Percentiles rank a stretch among this genome's conserved stretches.
These are phyloP conservation scores for Morelia viridis DNA, from an alignment of 2,797 vertebrate genomes.

Conservation along the genomic window DNA sequence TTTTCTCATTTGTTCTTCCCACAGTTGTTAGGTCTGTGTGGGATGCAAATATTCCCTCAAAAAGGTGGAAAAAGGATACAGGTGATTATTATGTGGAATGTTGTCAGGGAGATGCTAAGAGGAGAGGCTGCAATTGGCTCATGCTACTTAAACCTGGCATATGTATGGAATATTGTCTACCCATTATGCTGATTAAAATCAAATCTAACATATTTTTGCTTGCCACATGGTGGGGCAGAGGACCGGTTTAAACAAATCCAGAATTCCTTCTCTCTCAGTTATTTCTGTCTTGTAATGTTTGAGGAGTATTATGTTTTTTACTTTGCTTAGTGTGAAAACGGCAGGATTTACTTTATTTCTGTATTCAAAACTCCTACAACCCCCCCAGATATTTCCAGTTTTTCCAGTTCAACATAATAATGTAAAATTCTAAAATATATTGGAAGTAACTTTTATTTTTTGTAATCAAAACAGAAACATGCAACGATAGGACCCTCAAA, in stretches of 20 bases:
- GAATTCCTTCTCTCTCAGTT: not conserved
- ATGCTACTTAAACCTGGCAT: not conserved
- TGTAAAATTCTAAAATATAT: not conserved
- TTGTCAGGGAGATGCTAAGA: not conserved
- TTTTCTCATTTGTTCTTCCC: too few relatives aligned
- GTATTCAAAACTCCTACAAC: slow-evolving; percentile 1
- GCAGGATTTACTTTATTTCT: not conserved
- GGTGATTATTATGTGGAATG: not conserved
- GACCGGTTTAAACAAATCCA: not conserved
- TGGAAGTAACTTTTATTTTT: slow-evolving; percentile 23
- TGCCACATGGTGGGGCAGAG: not conserved
- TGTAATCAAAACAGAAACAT: slow-evolving; percentile 74
- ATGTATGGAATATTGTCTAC: too few relatives aligned
- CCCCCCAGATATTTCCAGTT: not conserved
- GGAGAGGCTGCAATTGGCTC: not conserved
- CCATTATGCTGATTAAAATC: not conserved
- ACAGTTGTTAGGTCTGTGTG: not conserved
- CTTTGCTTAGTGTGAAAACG: too few relatives aligned
- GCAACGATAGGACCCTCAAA: slow-evolving; percentile 71
- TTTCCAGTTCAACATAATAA: not conserved
- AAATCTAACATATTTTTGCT: not conserved
- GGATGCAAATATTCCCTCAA: not conserved
- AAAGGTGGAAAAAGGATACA: not conserved
- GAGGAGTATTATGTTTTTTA: not conserved
- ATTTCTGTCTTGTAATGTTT: not conserved